A percentile compares a stretch with the other conserved stretches of the same genome.
These are phyloP conservation scores for Muraenolepis orangiensis DNA, from an alignment of 2,797 vertebrate species.

Conservation along the genomic window DNA sequence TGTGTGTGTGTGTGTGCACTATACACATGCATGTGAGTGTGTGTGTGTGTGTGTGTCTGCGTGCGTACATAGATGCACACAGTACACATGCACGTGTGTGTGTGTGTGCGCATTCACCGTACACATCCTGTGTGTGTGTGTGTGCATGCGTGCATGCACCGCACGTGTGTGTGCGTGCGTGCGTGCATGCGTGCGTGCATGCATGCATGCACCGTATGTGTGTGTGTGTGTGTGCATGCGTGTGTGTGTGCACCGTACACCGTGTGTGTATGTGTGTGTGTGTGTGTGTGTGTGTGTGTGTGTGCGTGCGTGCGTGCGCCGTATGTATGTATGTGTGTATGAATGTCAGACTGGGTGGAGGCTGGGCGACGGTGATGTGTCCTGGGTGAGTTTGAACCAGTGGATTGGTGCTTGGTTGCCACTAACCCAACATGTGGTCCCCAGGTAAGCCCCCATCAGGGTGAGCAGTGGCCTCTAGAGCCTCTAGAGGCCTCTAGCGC, in stretches of 20 bases:
- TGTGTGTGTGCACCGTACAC: constrained; percentile 6
- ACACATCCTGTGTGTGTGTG: no score
- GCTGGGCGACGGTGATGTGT: constrained; percentile 10
- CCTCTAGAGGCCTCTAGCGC: constrained; percentile 60
- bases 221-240: background rate
- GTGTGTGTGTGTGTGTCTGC: background rate
- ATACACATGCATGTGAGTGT: constrained; percentile 9
- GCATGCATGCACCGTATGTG: no score
- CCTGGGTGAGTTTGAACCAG: constrained; percentile 20
- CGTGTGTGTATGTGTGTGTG: no score
- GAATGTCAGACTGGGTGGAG: background rate
- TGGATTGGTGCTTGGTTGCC: background rate
- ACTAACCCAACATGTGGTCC: constrained; percentile 15
- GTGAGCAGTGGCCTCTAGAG: constrained; percentile 66
- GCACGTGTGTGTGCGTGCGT: constrained; percentile 22
- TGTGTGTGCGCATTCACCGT: background rate
- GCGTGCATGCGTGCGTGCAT: no score
- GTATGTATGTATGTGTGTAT: background rate
- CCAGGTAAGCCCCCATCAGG: constrained; percentile 75
- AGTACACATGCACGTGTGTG: constrained; percentile 1
- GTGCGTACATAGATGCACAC: no score
- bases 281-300: background rate
- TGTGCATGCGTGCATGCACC: constrained; percentile 1
- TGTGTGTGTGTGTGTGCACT: constrained; percentile 6
- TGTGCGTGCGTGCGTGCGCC: background rate